Evolutionary conservation across 2,888 invertebrate genomes (phyloP).

Genomic region (Atrina japonica): DNA sequence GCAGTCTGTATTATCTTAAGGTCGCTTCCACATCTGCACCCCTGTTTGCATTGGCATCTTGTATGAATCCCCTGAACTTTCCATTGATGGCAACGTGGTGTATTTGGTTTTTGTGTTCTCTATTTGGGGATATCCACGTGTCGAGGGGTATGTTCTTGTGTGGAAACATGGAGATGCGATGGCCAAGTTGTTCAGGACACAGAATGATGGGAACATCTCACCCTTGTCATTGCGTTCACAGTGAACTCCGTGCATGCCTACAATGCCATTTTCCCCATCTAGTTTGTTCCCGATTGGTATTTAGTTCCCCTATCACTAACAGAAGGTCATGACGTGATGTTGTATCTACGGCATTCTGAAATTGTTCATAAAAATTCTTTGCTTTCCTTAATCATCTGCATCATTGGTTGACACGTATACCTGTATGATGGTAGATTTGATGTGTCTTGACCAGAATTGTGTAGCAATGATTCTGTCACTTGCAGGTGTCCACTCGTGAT

Average conservation of each 20-base stretch:
- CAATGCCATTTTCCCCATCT: conserved; percentile 9
- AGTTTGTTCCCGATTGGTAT: conserved; percentile 4
- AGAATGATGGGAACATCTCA: background rate
- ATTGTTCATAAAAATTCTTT: too few relatives aligned
- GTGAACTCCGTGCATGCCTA: background rate
- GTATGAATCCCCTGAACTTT: conserved; percentile 4
- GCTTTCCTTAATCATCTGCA: too few relatives aligned
- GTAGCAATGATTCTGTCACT: too few relatives aligned
- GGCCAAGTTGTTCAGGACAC: background rate
- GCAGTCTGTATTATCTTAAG: too few relatives aligned
- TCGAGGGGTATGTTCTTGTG: background rate
- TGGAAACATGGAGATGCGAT: background rate
- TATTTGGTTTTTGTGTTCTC: conserved; percentile 16
- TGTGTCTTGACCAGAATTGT: too few relatives aligned
- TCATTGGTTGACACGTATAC: too few relatives aligned
- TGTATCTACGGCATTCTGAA: background rate
- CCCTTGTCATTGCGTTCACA: conserved; percentile 1
- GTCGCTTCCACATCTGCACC: conserved; percentile 1
- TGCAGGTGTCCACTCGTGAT: too few relatives aligned
- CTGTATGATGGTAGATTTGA: too few relatives aligned
- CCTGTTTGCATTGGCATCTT: conserved; percentile 5
- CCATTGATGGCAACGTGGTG: conserved; percentile 9
- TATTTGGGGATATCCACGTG: conserved; percentile 6
- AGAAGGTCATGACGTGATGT: background rate
- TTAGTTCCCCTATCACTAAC: background rate